Base-by-base conservation (phyloP, 1,140 invertebrate genomes). In the Drosophila santomea region DNA sequence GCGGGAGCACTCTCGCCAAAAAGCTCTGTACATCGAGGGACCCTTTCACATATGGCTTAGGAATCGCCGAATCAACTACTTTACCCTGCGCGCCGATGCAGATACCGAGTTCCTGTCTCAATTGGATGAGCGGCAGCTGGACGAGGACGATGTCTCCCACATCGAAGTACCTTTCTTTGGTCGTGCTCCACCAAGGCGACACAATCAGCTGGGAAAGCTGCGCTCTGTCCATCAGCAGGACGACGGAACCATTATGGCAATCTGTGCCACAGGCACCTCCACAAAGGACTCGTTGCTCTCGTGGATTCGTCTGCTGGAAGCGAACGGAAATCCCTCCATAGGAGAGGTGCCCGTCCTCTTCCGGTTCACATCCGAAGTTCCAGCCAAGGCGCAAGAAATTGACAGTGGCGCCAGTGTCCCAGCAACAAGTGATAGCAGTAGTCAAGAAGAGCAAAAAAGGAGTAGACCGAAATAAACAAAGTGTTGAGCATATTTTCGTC, bases 221-320 rank as follows among this genome's bases (percentile, higher is more conserved):
- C 94, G 94, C 12, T 94, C 95, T 11, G 95, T 98, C 4, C 98
- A 99, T 92, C 97, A 99, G 93, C 98, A 99, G 93, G 95, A 97
- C 36, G 98, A 99, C 93, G 97, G 97, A n/a, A 97, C 96, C 0
- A 96, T 99, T 79, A 94, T 98, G 74, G 96, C 95, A 7, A 93
- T 98, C 63, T 97, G 96, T 93, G 96, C 97, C 15, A 98, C 97
- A 63, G 94, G 98, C 63, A 96, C 96, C n/a, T 97, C 96, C 10
- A 96, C 95, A 38, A 95, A 97, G 93, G 97, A 98, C 93, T 98
- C 98, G 1, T 92, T 99, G 2, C 91, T 98, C 17, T 98, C 97
- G 0, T 99, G 98, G 98, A 96, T 99, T 81, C 94, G 97, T 62
- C 95, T 96, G 86, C 92, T 99, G 47, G 95, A 98, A 92, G 94